These are phyloP conservation scores for Petrocephalus schoutedeni DNA, from an alignment of 2,797 vertebrate genomes.

Conservation along the genomic window DNA sequence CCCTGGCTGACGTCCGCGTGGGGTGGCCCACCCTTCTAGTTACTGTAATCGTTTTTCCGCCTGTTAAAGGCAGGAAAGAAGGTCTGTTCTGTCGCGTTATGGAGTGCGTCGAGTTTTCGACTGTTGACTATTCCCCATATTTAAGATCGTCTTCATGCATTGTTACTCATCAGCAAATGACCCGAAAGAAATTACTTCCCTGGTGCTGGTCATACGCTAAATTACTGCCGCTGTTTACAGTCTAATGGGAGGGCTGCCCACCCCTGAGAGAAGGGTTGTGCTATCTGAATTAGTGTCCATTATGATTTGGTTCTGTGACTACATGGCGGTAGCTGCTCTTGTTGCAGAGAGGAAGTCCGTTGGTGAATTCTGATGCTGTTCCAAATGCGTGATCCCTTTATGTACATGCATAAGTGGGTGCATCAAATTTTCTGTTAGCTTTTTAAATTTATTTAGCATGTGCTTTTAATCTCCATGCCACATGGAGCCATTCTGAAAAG, in stretches of 20 bases:
- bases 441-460: conserved; percentile 1
- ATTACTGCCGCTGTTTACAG: conserved; percentile 1
- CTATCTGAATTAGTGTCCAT: background rate
- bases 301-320: background rate
- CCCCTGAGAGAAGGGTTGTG: background rate
- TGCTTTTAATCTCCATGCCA: background rate
- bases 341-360: background rate
- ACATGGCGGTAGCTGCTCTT: background rate
- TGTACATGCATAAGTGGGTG: background rate
- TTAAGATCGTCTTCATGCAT: conserved; percentile 1
- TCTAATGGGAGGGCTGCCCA: background rate
- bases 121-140: background rate
- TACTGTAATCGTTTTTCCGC: background rate
- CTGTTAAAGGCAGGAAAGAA: background rate
- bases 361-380: background rate
- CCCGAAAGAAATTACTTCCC: background rate
- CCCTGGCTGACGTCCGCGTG: background rate
- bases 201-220: background rate
- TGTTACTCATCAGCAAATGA: conserved; percentile 12
- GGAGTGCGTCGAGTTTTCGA: background rate
- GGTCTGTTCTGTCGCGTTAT: background rate
- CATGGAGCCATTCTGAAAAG: background rate
- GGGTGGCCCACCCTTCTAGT: background rate
- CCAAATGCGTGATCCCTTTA: background rate
- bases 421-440: background rate